Conservation (phyloP, 2,797 vertebrate species). For the Muscicapa comitata region DNA sequence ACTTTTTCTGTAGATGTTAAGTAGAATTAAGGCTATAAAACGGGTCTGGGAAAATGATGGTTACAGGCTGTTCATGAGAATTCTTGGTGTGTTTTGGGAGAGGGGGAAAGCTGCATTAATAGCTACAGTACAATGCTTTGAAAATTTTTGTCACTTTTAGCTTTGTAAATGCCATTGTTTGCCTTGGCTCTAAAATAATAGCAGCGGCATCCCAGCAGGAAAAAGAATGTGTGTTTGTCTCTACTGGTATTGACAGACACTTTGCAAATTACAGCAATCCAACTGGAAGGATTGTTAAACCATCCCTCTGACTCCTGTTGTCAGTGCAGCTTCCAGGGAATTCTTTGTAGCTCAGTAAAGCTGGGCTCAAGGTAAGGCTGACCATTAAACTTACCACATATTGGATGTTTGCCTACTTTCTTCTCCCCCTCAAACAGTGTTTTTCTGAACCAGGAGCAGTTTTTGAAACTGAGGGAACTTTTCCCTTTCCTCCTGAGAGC, state of each 20-base stretch:
- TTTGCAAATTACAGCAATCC: neutral
- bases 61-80: neutral
- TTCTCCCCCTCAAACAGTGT: no score
- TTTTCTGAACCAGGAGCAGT: neutral
- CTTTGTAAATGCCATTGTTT: neutral
- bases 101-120: neutral
- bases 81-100: neutral
- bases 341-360: neutral
- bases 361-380: neutral
- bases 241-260: neutral
- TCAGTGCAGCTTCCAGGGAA: neutral
- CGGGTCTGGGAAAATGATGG: neutral
- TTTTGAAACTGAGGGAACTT: neutral
- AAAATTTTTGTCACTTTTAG: neutral
- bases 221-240: neutral
- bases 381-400: accelerated
- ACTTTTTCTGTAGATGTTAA: neutral
- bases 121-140: neutral
- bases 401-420: accelerated
- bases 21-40: neutral
- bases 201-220: neutral
- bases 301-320: neutral
- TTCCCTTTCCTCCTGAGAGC: neutral
- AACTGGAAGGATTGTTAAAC: neutral
- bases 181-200: neutral